Evolutionary conservation across 1,140 invertebrate species (phyloP).

Genomic region (Paraescarpia echinospica): DNA sequence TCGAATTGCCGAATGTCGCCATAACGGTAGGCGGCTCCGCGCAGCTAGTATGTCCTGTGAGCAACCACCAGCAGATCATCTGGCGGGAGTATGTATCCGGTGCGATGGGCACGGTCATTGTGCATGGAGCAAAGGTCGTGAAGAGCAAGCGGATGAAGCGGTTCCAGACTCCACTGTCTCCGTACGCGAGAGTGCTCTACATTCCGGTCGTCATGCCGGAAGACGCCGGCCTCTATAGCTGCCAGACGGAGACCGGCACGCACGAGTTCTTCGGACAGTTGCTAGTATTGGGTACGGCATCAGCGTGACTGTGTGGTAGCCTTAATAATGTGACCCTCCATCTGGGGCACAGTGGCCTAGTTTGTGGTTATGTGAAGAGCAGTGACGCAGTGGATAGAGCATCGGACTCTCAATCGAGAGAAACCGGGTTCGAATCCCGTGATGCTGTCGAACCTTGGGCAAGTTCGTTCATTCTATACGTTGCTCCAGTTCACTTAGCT

Average conservation of each 20-base stretch:
- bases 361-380: too few species aligned
- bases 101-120: not conserved
- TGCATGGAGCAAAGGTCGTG: not conserved
- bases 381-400: too few species aligned
- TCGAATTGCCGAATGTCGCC: not conserved
- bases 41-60: not conserved
- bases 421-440: too few species aligned
- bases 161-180: not conserved
- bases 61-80: not conserved
- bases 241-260: not conserved
- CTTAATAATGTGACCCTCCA: too few species aligned
- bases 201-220: not conserved
- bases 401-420: too few species aligned
- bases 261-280: not conserved
- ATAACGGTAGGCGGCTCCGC: not conserved
- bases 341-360: too few species aligned
- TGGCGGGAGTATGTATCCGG: not conserved
- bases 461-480: too few species aligned
- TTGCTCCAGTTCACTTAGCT: too few species aligned
- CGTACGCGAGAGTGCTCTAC: not conserved
- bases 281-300: not conserved
- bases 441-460: too few species aligned
- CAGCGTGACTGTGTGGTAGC: too few species aligned
- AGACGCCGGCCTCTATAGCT: not conserved
- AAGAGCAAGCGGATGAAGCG: not conserved